Conservation (phyloP, 2,888 invertebrate species). For the Pegoplata infirma region DNA sequence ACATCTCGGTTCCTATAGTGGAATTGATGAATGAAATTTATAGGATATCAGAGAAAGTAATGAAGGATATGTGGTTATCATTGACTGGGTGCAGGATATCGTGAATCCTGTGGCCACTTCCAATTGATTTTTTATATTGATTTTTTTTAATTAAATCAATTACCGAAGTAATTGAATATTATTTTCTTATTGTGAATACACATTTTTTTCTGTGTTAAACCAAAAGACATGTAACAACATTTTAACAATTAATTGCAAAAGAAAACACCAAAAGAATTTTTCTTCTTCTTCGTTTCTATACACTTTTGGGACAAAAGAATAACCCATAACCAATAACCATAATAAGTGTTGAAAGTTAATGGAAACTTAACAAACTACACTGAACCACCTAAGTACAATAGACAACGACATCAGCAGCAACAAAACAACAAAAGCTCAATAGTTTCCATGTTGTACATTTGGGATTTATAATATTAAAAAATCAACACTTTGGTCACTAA, state of each 20-base stretch:
- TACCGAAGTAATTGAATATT: too few relatives aligned
- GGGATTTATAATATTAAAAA: slow-evolving; percentile 50
- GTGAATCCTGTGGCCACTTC: too few relatives aligned
- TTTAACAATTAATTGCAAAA: slow-evolving; percentile 58
- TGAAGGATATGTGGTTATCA: too few relatives aligned
- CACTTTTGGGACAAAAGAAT: slow-evolving; percentile 28
- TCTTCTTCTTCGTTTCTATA: slow-evolving; percentile 20
- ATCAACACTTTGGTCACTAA: slow-evolving; percentile 37
- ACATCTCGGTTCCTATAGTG: too few relatives aligned
- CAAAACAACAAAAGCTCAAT: slow-evolving; percentile 32
- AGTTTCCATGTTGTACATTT: slow-evolving; percentile 49
- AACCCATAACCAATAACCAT: slow-evolving; percentile 52
- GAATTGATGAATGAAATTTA: too few relatives aligned
- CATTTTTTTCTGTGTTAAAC: neutral
- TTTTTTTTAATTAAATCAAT: too few relatives aligned
- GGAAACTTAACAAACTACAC: slow-evolving; percentile 30
- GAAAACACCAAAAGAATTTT: neutral
- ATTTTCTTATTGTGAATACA: too few relatives aligned
- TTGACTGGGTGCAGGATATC: too few relatives aligned
- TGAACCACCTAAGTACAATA: slow-evolving; percentile 13
- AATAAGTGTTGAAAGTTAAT: slow-evolving; percentile 58
- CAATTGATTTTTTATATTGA: too few relatives aligned
- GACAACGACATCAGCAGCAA: slow-evolving; percentile 15
- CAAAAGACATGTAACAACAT: slow-evolving; percentile 38
- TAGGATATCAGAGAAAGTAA: too few relatives aligned